phyloP scores from a whole-genome alignment of 2,888 invertebrate species.

The Tubulanus polymorphus region DNA sequence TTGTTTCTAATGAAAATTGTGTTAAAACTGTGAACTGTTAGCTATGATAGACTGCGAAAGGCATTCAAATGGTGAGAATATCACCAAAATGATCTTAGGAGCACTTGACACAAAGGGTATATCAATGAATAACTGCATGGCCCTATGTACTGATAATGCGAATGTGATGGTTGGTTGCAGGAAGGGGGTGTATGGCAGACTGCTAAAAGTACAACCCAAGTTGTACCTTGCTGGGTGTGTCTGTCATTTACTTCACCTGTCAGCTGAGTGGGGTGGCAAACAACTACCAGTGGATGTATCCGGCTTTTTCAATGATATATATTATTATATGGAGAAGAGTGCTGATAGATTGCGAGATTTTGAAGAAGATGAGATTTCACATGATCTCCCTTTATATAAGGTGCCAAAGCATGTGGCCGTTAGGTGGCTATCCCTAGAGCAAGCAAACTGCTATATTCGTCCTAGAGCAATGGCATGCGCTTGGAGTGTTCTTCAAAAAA shows the following conservation, averaged over 20 bases:
- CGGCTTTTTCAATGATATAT: slow-evolving; percentile 7
- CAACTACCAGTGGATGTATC: no score
- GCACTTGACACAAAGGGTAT: slow-evolving; percentile 3
- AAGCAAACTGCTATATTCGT: no score
- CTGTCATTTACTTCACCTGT: slow-evolving; percentile 17
- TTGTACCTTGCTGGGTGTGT: slow-evolving; percentile 16
- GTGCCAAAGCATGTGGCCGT: slow-evolving; percentile 16
- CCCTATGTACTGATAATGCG: slow-evolving; percentile 21
- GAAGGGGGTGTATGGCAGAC: slow-evolving; percentile 17
- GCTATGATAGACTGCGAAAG: no score
- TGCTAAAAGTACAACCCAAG: slow-evolving; percentile 13
- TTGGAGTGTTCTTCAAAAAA: no score
- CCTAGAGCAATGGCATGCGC: slow-evolving; percentile 16
- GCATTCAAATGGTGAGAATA: slow-evolving; percentile 4
- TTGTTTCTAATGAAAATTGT: no score
- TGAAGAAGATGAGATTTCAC: slow-evolving; percentile 5
- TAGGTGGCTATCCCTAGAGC: slow-evolving; percentile 13
- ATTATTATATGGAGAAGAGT: slow-evolving; percentile 11
- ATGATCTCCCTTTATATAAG: slow-evolving; percentile 6
- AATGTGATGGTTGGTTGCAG: slow-evolving; percentile 18
- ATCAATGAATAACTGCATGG: slow-evolving; percentile 17
- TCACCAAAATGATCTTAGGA: not conserved
- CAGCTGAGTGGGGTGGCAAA: slow-evolving; percentile 18
- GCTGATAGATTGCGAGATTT: slow-evolving; percentile 5
- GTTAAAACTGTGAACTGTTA: no score